Evolutionary conservation across 2,113 vertebrate genomes (phyloP).

Genomic region (Mobula hypostoma): DNA sequence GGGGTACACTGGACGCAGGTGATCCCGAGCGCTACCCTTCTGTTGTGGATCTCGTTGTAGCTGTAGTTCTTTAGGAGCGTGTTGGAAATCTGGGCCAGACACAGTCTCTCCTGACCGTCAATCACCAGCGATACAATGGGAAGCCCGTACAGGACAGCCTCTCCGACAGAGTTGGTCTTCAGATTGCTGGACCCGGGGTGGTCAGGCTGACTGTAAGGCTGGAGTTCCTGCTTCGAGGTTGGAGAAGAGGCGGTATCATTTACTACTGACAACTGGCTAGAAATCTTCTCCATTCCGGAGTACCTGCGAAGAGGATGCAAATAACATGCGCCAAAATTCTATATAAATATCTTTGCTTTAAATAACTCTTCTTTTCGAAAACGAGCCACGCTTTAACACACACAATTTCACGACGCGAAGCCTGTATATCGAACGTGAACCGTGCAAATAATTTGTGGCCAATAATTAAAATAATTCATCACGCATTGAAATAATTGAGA

Average conservation of each 20-base stretch:
- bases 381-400: background rate
- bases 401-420: background rate
- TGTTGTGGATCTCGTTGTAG: slow-evolving; percentile 90
- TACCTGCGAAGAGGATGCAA: slow-evolving; percentile 47
- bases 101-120: slow-evolving; percentile 83
- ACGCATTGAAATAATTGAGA: background rate
- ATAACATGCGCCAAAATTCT: background rate
- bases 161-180: slow-evolving; percentile 90
- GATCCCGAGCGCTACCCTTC: slow-evolving; percentile 80
- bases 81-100: slow-evolving; percentile 86
- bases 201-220: slow-evolving; percentile 44
- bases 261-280: slow-evolving; percentile 75
- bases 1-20: slow-evolving; percentile 88
- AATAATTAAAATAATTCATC: slow-evolving; percentile 28
- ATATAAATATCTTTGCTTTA: background rate
- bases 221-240: slow-evolving; percentile 63
- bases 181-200: slow-evolving; percentile 69
- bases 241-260: slow-evolving; percentile 80
- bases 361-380: background rate
- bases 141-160: slow-evolving; percentile 85
- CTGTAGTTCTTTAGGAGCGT: slow-evolving; percentile 84
- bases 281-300: slow-evolving; percentile 84
- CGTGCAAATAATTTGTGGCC: background rate
- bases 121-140: slow-evolving; percentile 89
- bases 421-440: background rate